Base-by-base conservation (phyloP, 2,797 vertebrate genomes). In the Oryzias sinensis region DNA sequence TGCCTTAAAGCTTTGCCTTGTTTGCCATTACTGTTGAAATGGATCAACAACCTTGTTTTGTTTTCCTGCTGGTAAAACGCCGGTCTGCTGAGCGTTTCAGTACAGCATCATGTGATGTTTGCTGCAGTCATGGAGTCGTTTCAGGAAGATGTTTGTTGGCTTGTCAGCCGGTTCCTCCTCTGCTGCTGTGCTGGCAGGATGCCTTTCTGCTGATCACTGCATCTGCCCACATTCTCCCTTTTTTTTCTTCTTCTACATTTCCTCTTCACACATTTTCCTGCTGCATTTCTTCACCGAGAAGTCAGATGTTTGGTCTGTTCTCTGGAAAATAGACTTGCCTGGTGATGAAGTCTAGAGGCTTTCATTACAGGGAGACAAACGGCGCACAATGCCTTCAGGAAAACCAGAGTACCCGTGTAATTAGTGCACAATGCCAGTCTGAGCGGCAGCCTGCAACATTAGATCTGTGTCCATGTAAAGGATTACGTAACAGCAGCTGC, bases 401-500 rank as follows among this genome's bases (percentile, higher is more conserved):
- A 76, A 71, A 70, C 49, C 78, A 68, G 33, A 29, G 49, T 68
- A 5, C n/a, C 64, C 52, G 7, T 61, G 72, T 76, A 77, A 84
- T 80, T 53, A 55, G 22, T 4, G 22, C 71, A 80, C 77, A 75
- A 83, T 79, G 50, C 43, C 68, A 53, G 80, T 44, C 65, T 66
- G 71, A 79, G 55, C 57, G 49, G 62, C 65, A 52, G 71, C 49
- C 6, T 52, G 60, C 51, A 59, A 62, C 70, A 62, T 18, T 61
- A 60, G 80, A 84, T 71, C 64, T 65, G 64, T 77, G 75, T 81
- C 49, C 67, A 29, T 70, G 53, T 68, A 68, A 57, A 56, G 65
- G 61, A 63, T 89, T 85, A 79, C 82, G 82, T 82, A 87, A 87
- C 49, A 33, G 29, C 81, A 73, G 83, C 80, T 78, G 84, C 65